Evolutionary conservation across 2,797 vertebrate genomes (phyloP).

Genomic region (Petrocephalus sullivani): DNA sequence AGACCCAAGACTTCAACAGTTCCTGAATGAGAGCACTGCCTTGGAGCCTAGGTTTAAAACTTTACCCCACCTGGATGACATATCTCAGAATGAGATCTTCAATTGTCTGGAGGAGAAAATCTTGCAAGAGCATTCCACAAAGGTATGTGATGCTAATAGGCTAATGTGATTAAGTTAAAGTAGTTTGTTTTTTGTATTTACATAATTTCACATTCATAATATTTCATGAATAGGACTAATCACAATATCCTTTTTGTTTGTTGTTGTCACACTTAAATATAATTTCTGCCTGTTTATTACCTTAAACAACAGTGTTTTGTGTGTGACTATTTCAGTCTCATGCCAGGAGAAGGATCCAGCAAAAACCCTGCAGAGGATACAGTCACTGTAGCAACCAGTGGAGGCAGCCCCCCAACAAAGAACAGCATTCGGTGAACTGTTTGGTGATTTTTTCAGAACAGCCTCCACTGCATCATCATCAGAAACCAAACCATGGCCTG

Average conservation of each 20-base stretch:
- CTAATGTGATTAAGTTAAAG: neutral
- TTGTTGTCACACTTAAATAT: no score
- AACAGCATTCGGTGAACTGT: no score
- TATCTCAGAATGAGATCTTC: neutral
- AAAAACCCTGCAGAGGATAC: no score
- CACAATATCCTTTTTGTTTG: no score
- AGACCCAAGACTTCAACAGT: neutral
- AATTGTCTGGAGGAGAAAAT: neutral
- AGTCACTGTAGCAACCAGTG: no score
- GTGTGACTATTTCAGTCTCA: no score
- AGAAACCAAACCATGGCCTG: neutral
- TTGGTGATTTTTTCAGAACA: neutral
- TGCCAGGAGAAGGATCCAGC: no score
- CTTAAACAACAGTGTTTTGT: no score
- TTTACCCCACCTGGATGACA: neutral
- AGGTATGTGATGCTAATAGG: conserved; percentile 3
- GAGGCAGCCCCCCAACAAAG: no score
- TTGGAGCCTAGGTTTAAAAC: conserved; percentile 1
- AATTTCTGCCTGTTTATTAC: no score
- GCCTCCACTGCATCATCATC: neutral
- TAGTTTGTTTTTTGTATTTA: conserved; percentile 3
- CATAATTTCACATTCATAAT: neutral
- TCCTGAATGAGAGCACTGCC: conserved; percentile 1
- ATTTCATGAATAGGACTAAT: no score
- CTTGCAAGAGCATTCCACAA: neutral